phyloP scores from a whole-genome alignment of 1,140 invertebrate genomes.

The Oryctes rhinoceros region DNA sequence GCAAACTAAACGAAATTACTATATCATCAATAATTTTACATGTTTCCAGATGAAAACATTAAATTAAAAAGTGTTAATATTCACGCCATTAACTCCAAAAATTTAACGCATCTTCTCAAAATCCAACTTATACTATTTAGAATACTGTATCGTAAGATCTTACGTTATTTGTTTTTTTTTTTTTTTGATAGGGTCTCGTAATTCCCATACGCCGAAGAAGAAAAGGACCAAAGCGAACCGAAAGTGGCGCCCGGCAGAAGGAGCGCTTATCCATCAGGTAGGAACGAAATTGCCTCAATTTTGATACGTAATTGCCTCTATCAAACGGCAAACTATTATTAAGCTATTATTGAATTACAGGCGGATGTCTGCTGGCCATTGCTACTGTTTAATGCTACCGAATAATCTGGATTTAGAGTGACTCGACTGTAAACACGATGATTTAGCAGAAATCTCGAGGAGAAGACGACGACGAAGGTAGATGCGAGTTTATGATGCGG shows the following conservation, averaged over 20 bases:
- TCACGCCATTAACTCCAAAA: no score
- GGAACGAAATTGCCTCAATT: conserved; percentile 39
- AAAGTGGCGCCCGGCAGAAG: not conserved
- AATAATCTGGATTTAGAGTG: conserved; percentile 44
- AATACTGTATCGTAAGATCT: no score
- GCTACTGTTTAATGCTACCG: conserved; percentile 44
- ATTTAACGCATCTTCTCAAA: no score
- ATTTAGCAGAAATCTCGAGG: conserved; percentile 41
- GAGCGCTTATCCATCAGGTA: not conserved
- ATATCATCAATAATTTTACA: no score
- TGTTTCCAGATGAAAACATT: no score
- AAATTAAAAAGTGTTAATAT: no score
- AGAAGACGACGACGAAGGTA: not conserved
- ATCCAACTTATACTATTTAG: no score
- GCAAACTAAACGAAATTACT: no score
- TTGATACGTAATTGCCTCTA: conserved; percentile 40
- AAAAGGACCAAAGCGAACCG: not conserved
- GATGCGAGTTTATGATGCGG: not conserved
- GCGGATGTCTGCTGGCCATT: conserved; percentile 23
- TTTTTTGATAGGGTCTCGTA: no score
- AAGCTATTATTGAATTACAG: conserved; percentile 42
- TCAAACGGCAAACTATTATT: conserved; percentile 40
- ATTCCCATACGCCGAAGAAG: not conserved
- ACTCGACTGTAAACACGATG: conserved; percentile 45
- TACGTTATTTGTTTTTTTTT: no score